Percentiles rank a stretch among this genome's conserved stretches.
phyloP scores from a whole-genome alignment of 2,113 vertebrate genomes.

The Nicator chloris region DNA sequence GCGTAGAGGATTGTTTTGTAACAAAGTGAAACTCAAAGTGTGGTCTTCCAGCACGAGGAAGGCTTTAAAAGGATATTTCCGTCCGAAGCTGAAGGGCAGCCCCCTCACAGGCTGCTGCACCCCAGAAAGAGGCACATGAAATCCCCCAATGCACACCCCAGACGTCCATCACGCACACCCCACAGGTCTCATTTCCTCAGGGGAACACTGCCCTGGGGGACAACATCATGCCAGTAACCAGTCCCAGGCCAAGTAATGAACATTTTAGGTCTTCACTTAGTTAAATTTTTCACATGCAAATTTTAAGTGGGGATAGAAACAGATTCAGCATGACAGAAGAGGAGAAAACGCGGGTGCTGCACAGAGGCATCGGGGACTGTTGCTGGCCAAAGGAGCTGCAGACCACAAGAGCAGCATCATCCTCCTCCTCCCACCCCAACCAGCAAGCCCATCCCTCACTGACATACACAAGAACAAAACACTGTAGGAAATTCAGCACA shows the following conservation, averaged over 20 bases:
- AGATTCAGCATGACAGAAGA: fast-evolving
- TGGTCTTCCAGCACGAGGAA: background rate
- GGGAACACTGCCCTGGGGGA: fast-evolving
- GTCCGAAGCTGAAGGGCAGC: background rate
- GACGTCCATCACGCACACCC: background rate
- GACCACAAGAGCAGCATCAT: background rate
- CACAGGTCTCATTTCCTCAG: background rate
- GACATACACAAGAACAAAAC: background rate
- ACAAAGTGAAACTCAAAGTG: background rate
- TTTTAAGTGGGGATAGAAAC: background rate
- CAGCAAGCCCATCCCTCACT: background rate
- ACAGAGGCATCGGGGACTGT: fast-evolving
- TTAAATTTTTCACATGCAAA: background rate
- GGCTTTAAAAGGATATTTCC: background rate
- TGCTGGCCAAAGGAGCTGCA: background rate
- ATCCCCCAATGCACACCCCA: background rate
- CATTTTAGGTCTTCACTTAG: background rate
- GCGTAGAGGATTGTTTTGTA: fast-evolving
- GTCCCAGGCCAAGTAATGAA: background rate
- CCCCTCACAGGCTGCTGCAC: too few species aligned
- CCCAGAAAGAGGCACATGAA: background rate
- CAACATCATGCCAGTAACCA: fast-evolving
- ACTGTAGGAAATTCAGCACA: background rate
- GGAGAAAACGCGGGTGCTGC: background rate
- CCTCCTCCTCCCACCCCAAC: background rate